phyloP scores from a whole-genome alignment of 2,888 invertebrate genomes.

The Lithophane socia region DNA sequence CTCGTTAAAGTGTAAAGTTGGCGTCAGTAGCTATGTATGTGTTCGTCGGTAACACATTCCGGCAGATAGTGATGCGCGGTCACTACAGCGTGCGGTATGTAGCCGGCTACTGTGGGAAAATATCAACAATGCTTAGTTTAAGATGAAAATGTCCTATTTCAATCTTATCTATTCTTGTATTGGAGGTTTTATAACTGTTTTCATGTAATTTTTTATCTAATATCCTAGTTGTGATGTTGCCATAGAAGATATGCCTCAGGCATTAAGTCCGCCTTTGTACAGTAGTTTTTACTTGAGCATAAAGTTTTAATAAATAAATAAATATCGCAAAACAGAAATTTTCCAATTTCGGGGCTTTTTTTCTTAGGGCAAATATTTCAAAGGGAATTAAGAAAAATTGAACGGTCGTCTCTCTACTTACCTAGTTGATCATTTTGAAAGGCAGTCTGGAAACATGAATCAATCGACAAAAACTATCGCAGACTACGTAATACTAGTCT shows the following conservation, averaged over 20 bases:
- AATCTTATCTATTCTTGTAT: background rate
- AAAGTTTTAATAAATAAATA: too few relatives aligned
- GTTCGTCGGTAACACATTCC: slow-evolving; percentile 69
- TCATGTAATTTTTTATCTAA: background rate
- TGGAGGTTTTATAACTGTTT: background rate
- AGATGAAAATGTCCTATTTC: background rate
- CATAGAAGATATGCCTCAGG: background rate
- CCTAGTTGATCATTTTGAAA: background rate
- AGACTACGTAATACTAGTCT: background rate
- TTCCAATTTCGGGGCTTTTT: background rate
- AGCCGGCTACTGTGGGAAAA: slow-evolving; percentile 65
- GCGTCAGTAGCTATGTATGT: slow-evolving; percentile 11
- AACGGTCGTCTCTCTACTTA: background rate
- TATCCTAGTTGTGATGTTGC: background rate
- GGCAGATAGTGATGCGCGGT: slow-evolving; percentile 71
- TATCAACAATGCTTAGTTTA: background rate
- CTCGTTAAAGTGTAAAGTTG: background rate
- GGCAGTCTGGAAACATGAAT: background rate
- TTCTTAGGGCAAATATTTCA: background rate
- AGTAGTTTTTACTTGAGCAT: too few relatives aligned
- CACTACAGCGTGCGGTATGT: slow-evolving; percentile 68
- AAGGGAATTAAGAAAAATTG: background rate
- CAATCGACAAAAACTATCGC: background rate
- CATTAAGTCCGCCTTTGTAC: too few relatives aligned
- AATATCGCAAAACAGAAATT: background rate